These are phyloP conservation scores for Camponotus floridanus DNA, from an alignment of 1,140 invertebrate species.

Conservation along the genomic window DNA sequence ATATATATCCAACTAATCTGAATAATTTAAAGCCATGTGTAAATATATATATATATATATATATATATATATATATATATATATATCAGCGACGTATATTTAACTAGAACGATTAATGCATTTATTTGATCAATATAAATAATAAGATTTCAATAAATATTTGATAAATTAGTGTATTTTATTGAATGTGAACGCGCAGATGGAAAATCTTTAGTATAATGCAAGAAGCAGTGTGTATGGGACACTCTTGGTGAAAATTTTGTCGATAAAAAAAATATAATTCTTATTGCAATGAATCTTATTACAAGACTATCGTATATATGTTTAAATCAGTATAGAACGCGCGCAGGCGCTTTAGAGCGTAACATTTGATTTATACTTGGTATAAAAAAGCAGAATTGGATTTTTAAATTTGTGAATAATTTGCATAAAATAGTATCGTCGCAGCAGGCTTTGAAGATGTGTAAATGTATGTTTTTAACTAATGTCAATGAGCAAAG, in stretches of 20 bases:
- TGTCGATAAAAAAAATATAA: slow-evolving; percentile 28
- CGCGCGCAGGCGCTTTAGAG: slow-evolving; percentile 22
- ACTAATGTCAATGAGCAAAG: slow-evolving; percentile 77
- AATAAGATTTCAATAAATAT: slow-evolving; percentile 48
- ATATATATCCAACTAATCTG: slow-evolving; percentile 31
- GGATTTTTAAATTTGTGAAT: slow-evolving; percentile 38
- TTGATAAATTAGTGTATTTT: slow-evolving; percentile 43
- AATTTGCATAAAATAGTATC: slow-evolving; percentile 82
- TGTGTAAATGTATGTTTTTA: slow-evolving; percentile 83
- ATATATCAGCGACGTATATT: slow-evolving; percentile 47
- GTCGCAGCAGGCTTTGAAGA: slow-evolving; percentile 80
- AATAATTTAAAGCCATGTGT: slow-evolving; percentile 36
- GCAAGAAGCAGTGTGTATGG: slow-evolving; percentile 16
- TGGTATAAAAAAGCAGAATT: slow-evolving; percentile 33
- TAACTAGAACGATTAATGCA: slow-evolving; percentile 56
- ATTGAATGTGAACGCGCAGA: slow-evolving; percentile 11
- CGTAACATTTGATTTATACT: slow-evolving; percentile 43
- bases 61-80: slow-evolving; percentile 44
- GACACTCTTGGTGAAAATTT: slow-evolving; percentile 3
- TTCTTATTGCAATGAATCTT: slow-evolving; percentile 44
- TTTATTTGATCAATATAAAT: slow-evolving; percentile 59
- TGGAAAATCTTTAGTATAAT: slow-evolving; percentile 8
- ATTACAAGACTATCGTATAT: slow-evolving; percentile 33
- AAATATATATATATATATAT: slow-evolving; percentile 36
- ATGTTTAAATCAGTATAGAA: slow-evolving; percentile 51